These are phyloP conservation scores for Odontesthes bonariensis DNA, from an alignment of 2,113 vertebrate genomes.

Conservation along the genomic window DNA sequence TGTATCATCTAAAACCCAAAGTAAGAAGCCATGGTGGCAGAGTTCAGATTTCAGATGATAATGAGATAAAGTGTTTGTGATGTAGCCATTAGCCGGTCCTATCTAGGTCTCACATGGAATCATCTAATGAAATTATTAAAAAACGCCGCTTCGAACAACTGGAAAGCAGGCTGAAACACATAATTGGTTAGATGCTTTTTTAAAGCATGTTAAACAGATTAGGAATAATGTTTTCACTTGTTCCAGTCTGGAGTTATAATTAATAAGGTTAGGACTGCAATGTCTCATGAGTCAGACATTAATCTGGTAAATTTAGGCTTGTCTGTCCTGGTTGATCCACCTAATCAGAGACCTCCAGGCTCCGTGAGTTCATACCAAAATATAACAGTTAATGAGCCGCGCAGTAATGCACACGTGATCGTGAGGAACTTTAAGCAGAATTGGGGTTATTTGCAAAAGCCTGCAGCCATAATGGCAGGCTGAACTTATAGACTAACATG, in stretches of 20 bases:
- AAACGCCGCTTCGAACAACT: too few relatives aligned
- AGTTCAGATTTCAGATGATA: too few relatives aligned
- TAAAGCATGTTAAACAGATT: constrained; percentile 10
- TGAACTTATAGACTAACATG: neutral
- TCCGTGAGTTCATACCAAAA: neutral
- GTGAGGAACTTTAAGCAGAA: neutral
- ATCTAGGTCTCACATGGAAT: too few relatives aligned
- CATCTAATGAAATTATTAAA: too few relatives aligned
- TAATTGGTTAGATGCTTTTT: constrained; percentile 14
- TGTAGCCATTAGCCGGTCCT: too few relatives aligned
- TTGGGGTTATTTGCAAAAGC: neutral
- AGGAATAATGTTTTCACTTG: constrained; percentile 7
- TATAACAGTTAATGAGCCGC: constrained; percentile 14
- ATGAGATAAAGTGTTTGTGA: too few relatives aligned
- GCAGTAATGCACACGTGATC: too few relatives aligned
- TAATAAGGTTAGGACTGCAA: constrained; percentile 19
- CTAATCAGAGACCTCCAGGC: constrained; percentile 36
- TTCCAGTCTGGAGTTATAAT: constrained; percentile 36
- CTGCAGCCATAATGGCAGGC: neutral
- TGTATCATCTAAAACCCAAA: too few relatives aligned
- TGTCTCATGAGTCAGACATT: constrained; percentile 33
- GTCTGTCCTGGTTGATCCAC: constrained; percentile 2
- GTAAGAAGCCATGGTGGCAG: too few relatives aligned
- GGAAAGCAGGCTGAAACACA: neutral
- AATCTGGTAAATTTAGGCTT: constrained; percentile 16